A percentile compares a stretch with the other conserved stretches of the same genome.
Evolutionary conservation across 2,113 vertebrate genomes (phyloP).

Genomic region (Tricholaema leucomelas): DNA sequence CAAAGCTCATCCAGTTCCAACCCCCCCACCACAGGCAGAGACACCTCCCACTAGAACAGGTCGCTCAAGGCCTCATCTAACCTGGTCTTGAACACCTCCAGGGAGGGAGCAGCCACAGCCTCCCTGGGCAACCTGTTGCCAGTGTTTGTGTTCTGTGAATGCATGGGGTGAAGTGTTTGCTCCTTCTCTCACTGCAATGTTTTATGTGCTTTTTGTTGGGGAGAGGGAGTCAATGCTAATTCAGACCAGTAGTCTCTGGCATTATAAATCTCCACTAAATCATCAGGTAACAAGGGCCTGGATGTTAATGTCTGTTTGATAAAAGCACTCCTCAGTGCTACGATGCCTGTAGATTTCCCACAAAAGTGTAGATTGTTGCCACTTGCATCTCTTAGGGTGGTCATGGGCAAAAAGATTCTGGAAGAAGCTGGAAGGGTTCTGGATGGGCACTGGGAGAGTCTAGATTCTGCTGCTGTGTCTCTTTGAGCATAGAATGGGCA

Average conservation of each 20-base stretch:
- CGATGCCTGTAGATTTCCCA: neutral
- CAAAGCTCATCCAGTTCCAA: no score
- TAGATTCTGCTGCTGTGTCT: neutral
- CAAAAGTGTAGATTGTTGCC: neutral
- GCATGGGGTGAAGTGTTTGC: fast-evolving
- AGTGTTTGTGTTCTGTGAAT: neutral
- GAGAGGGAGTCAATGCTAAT: neutral
- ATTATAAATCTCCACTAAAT: neutral
- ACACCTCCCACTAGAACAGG: no score
- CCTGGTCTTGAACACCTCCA: no score
- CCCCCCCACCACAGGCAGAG: no score
- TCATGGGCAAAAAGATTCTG: neutral
- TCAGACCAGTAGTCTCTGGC: neutral
- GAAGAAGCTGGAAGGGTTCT: no score
- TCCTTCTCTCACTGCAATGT: neutral
- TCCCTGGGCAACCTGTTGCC: no score
- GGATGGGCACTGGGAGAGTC: no score
- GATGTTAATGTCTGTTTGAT: neutral
- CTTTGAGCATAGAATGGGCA: neutral
- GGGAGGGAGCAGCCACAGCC: no score
- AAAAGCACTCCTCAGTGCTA: neutral
- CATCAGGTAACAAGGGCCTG: neutral
- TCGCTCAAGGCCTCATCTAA: no score
- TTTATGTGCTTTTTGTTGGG: neutral
- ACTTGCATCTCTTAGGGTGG: neutral